Base-by-base conservation (phyloP, 1,140 invertebrate species). In the Drosophila truncata region DNA sequence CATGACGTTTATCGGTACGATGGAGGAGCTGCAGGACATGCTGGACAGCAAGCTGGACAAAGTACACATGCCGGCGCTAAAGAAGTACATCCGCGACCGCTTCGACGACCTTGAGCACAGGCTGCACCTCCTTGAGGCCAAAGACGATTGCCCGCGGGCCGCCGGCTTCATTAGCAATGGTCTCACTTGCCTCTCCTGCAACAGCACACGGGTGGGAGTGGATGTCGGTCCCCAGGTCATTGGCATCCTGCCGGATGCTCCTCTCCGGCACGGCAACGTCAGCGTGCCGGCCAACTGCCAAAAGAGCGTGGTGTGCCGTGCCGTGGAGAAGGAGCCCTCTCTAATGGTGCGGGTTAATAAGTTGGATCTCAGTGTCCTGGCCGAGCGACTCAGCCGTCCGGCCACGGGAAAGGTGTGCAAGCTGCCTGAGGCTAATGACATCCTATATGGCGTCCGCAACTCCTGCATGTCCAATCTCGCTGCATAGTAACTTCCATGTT, bases 21-120 rank as follows among this genome's bases (percentile, higher is more conserved):
- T 92, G 83, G 91, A 92, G 77, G 91, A 92, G 46, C 66, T 92
- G 52, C 91, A 92, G 81, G 91, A 92, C 25, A 92, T 92, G 84
- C 65, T 92, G 18, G 91, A 92, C 63, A 78, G 91, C 20, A 92
- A 92, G 54, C 46, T 92, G 55, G 91, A 92, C 20, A 92, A 92
- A 58, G 80, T 82, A 6, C 91, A 92, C 9, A 86, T 92, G 79
- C 81, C 90, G 41, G 86, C 90, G 0, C 50, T 92, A 0, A 92
- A 92, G 58, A 91, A 91, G 23, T 92, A 91, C 33, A 86, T 92
- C 39, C 74, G 80, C 13, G 91, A 92, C 57, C 88, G 76, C 10
- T 90, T 92, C 39, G 72, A 90, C 6, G 65, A 76, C 8, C 90
- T 92, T 35, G 80, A 88, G 5, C 1, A 8, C 0, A 65, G 82